These are phyloP conservation scores for Thunnus albacares DNA, from an alignment of 2,797 vertebrate genomes.

Conservation along the genomic window DNA sequence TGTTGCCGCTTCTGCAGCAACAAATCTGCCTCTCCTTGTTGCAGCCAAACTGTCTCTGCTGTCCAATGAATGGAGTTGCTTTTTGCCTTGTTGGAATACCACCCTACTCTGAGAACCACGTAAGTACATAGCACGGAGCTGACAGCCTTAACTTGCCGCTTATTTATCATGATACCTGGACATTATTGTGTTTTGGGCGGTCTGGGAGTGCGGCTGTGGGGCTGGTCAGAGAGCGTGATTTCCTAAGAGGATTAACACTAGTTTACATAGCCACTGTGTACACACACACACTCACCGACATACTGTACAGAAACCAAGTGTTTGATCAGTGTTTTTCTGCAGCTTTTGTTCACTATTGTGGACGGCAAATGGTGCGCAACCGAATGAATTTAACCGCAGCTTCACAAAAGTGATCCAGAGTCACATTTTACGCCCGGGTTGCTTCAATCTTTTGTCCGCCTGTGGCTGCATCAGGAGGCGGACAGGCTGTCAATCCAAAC, in stretches of 20 bases:
- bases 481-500: conserved; percentile 42
- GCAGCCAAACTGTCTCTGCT: conserved; percentile 77
- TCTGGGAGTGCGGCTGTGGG: conserved; percentile 42
- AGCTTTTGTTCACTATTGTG: conserved; percentile 23
- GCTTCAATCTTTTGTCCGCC: conserved; percentile 65
- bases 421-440: not conserved
- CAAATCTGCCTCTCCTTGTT: conserved; percentile 64
- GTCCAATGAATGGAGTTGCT: conserved; percentile 99
- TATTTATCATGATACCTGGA: conserved; percentile 10
- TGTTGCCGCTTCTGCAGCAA: conserved; percentile 56
- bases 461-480: conserved; percentile 36
- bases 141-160: not conserved
- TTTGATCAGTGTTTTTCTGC: conserved; percentile 32
- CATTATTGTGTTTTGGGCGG: conserved; percentile 19
- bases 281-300: conserved; percentile 51
- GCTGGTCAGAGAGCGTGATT: conserved; percentile 83
- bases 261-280: conserved; percentile 74
- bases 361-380: conserved; percentile 9
- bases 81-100: conserved; percentile 99
- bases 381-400: conserved; percentile 10
- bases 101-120: conserved; percentile 90
- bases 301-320: conserved; percentile 47
- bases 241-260: conserved; percentile 85
- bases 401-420: conserved; percentile 5
- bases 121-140: conserved; percentile 74